These are phyloP conservation scores for Aplodontia rufa DNA, from an alignment of 2,113 vertebrate species.

Conservation along the genomic window DNA sequence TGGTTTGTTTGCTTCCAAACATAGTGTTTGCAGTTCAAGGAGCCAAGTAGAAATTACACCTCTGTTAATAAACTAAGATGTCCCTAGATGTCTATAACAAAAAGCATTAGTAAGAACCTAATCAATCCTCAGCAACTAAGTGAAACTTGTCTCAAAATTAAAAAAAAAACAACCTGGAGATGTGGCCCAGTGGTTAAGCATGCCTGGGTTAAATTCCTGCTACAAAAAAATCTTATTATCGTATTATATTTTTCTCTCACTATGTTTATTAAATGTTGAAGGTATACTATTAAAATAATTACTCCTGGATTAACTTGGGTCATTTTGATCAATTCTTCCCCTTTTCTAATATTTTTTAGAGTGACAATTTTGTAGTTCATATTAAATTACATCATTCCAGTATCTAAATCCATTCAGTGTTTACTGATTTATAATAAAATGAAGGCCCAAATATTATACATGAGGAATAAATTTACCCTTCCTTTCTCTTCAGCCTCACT, in stretches of 20 bases:
- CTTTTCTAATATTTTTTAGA: background rate
- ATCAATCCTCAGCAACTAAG: no score
- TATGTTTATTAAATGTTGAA: background rate
- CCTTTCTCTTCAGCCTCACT: background rate
- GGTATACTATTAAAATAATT: background rate
- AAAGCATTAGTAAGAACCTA: background rate
- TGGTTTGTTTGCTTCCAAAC: background rate
- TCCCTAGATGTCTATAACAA: background rate
- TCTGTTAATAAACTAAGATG: conserved; percentile 42
- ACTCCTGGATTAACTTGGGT: background rate
- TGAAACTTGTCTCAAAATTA: no score
- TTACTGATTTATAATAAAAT: conserved; percentile 4
- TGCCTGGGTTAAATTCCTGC: no score
- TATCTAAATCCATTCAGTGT: background rate
- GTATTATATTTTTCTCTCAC: background rate
- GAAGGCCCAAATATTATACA: background rate
- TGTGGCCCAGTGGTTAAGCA: no score
- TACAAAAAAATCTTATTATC: no score
- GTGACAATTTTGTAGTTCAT: conserved; percentile 4
- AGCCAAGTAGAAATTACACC: conserved; percentile 24
- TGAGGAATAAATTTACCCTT: background rate
- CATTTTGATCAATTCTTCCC: background rate
- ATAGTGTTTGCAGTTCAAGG: conserved; percentile 13
- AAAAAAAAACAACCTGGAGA: no score
- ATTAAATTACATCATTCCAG: background rate